Evolutionary conservation across 2,113 vertebrate genomes (phyloP), one percentile per base, ranked within the genome.

Genomic region (Vulpes vulpes): DNA sequence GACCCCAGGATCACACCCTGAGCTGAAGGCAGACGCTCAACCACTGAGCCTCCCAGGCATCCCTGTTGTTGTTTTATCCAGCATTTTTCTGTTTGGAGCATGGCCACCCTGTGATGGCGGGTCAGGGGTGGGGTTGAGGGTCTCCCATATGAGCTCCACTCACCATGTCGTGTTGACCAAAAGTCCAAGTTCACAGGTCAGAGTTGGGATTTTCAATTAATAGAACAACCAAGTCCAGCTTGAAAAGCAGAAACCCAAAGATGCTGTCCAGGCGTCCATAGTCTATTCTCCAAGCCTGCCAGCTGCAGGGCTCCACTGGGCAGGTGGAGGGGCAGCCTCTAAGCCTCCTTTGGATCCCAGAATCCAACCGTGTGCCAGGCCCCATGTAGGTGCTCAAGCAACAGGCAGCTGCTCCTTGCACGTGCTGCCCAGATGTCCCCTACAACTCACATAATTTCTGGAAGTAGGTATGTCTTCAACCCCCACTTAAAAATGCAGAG

Each of bases 321-420:
- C 25, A 1, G 15, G 65, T 22, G n/a, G 49, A 38, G 14, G 22
- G 16, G 5, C 64, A 0, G 30, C 11, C 51, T 10, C 71, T 1
- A 8, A 1, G 0, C 15, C 71, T 30, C 60, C 55, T 35, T 12
- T 3, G 35, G 3, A 30, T 55, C 57, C 32, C 11, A 2, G 11
- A 0, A 1, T 4, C 11, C n/a, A 17, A 2, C 57, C 3, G 22
- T 0, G 0, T 4, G 30, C 83, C 20, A 5, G 35, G n/a, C 59
- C 55, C 49, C 0, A 16, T 27, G 14, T 7, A 0, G 2, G 38
- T 2, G 1, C 30, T 25, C 84, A 0, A 6, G 5, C 5, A 5
- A 1, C 17, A 30, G 17, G 49, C 3, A 2, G 53, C 60, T 38
- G 22, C n/a, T 12, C 8, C 16, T 9, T 11, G 57, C 15, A 9